A percentile compares a stretch with the other conserved stretches of the same genome.
Conservation (phyloP, 2,888 invertebrate species). For the Allophyes oxyacanthae region DNA sequence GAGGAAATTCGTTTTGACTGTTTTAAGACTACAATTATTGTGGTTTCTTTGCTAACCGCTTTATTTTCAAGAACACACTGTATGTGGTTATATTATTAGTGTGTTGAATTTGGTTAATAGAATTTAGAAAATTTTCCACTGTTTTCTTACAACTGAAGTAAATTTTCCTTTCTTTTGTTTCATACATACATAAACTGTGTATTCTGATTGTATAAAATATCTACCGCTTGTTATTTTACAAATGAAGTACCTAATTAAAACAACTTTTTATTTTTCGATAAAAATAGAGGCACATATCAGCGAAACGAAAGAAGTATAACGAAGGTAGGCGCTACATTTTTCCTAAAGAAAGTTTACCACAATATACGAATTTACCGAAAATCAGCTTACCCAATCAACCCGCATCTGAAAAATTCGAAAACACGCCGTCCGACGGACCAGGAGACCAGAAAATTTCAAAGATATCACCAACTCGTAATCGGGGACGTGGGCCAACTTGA, state of each 20-base stretch:
- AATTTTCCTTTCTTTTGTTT: no score
- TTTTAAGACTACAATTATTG: constrained; percentile 3
- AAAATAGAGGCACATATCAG: neutral
- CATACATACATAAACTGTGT: no score
- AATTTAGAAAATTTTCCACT: no score
- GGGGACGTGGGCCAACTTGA: constrained; percentile 81
- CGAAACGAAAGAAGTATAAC: constrained; percentile 11
- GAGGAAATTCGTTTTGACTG: constrained; percentile 23
- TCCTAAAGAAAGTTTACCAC: constrained; percentile 7
- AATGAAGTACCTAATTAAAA: no score
- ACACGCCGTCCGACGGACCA: constrained; percentile 60
- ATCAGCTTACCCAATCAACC: constrained; percentile 27
- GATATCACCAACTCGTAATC: constrained; percentile 87
- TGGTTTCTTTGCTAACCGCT: neutral
- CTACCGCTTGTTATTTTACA: no score
- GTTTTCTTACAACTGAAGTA: no score
- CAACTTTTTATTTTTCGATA: no score
- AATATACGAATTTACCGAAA: constrained; percentile 24
- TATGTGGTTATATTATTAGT: neutral
- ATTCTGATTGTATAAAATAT: no score
- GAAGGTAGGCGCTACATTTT: neutral
- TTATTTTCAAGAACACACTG: neutral
- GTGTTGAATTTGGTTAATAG: no score
- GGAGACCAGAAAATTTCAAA: constrained; percentile 84
- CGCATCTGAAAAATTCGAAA: constrained; percentile 46